Evolutionary conservation across 1,140 invertebrate species (phyloP).

Genomic region (Bradysia coprophila): DNA sequence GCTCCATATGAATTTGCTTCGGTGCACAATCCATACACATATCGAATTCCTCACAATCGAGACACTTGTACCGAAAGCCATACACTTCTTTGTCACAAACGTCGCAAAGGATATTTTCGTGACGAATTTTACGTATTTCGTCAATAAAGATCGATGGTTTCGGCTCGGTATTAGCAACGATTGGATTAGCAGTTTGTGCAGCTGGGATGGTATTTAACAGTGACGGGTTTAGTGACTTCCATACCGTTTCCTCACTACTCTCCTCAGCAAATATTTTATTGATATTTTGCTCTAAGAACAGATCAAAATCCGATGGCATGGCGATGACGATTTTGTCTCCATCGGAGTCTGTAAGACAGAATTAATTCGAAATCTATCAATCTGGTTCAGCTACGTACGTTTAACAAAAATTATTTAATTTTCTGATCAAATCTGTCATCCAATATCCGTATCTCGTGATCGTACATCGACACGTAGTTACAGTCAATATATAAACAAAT

Average conservation of each 20-base stretch:
- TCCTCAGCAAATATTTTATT: not conserved
- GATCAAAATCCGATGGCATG: not conserved
- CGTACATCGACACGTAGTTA: not conserved
- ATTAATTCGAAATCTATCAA: not conserved
- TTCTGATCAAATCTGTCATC: not conserved
- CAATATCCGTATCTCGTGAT: not conserved
- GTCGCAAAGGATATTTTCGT: not conserved
- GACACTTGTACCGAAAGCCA: not conserved
- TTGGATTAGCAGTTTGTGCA: not conserved
- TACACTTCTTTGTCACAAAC: not conserved
- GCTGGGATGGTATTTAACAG: not conserved
- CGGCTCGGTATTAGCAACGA: too few relatives aligned
- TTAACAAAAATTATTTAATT: not conserved
- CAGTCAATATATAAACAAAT: not conserved
- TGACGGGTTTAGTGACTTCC: not conserved
- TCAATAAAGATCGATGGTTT: too few relatives aligned
- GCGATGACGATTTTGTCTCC: not conserved
- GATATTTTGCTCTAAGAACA: not conserved
- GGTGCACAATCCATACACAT: not conserved
- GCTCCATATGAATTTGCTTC: not conserved
- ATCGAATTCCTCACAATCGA: not conserved
- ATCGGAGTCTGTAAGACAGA: not conserved
- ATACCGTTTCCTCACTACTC: not conserved
- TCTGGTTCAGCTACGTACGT: not conserved
- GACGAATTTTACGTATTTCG: too few relatives aligned